Conservation (phyloP, 2,797 vertebrate species). For the Pogonophryne albipinna region DNA sequence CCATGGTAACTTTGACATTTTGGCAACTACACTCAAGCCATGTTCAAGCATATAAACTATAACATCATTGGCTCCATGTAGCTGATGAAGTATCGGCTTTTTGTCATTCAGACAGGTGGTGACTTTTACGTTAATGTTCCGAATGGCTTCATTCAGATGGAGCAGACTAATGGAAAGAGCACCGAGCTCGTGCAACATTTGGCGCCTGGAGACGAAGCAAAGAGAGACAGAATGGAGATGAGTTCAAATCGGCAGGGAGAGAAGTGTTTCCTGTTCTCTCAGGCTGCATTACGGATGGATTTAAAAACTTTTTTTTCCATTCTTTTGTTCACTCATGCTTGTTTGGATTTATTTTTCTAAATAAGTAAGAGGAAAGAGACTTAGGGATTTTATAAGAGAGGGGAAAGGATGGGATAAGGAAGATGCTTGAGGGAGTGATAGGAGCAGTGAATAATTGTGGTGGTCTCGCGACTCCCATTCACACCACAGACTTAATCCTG, state of each 20-base stretch:
- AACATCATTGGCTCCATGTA: not conserved
- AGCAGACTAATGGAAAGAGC: not conserved
- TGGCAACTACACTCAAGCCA: not conserved
- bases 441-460: slow-evolving; percentile 61
- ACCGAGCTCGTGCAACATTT: not conserved
- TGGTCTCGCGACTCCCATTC: slow-evolving; percentile 66
- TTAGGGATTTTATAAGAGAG: not conserved
- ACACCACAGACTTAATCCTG: slow-evolving; percentile 71
- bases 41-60: not conserved
- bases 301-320: no score
- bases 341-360: not conserved
- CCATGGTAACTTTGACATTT: not conserved
- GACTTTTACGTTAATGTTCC: slow-evolving; percentile 1
- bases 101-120: not conserved
- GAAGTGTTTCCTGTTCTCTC: not conserved
- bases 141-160: not conserved
- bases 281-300: not conserved
- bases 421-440: slow-evolving; percentile 11
- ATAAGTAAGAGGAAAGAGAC: not conserved
- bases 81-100: not conserved
- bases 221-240: not conserved
- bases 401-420: not conserved
- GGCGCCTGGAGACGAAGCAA: not conserved
- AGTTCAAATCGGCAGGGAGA: not conserved
- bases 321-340: no score